Evolutionary conservation across 2,113 vertebrate species (phyloP).

Genomic region (Delphinapterus leucas): DNA sequence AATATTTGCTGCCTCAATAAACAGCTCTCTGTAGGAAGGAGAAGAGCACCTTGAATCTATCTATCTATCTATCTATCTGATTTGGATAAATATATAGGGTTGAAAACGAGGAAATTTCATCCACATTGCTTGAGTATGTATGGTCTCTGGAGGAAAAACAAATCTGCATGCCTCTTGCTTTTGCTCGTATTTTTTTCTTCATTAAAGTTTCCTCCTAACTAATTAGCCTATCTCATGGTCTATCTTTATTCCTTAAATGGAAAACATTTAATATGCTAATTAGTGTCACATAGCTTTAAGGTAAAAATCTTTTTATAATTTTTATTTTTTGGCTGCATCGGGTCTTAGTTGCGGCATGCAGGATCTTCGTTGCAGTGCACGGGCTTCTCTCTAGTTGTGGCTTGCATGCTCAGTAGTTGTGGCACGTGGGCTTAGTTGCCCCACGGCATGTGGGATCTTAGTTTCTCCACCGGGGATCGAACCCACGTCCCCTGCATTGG

Average conservation of each 20-base stretch:
- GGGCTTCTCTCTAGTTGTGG: too few relatives aligned
- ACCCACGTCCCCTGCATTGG: too few relatives aligned
- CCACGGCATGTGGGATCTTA: too few relatives aligned
- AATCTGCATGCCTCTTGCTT: not conserved
- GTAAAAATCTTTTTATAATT: not conserved
- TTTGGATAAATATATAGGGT: not conserved
- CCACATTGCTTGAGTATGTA: not conserved
- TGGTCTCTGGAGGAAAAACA: not conserved
- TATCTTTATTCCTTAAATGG: not conserved
- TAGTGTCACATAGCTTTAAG: constrained; percentile 5
- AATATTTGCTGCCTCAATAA: not conserved
- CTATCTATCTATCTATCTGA: not conserved
- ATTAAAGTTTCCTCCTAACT: not conserved
- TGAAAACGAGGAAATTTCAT: not conserved
- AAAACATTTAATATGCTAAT: not conserved
- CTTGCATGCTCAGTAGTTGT: too few relatives aligned
- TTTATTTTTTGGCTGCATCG: too few relatives aligned
- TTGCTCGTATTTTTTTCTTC: constrained; percentile 5
- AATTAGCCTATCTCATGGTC: not conserved
- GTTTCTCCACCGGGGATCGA: too few relatives aligned
- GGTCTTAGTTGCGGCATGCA: too few relatives aligned
- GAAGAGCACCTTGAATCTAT: not conserved
- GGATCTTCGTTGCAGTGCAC: too few relatives aligned
- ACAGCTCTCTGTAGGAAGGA: not conserved
- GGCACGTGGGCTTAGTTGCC: too few relatives aligned